These are phyloP conservation scores for Sylvilagus floridanus DNA, from an alignment of 2,797 vertebrate genomes.

Conservation along the genomic window DNA sequence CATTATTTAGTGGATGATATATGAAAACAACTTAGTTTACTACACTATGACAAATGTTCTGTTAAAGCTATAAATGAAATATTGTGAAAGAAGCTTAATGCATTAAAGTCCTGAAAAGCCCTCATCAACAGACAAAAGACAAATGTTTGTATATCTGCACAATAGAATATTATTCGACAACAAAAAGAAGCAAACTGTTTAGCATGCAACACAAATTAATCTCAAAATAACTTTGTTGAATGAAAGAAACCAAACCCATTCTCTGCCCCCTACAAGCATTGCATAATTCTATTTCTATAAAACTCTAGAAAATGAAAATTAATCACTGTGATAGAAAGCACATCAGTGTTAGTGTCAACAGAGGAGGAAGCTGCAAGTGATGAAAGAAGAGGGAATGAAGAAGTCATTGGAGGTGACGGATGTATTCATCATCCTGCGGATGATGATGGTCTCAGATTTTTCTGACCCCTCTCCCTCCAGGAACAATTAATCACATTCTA, in stretches of 20 bases:
- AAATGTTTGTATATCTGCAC: neutral
- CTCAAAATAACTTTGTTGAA: neutral
- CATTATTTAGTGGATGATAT: neutral
- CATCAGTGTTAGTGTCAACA: too few species aligned
- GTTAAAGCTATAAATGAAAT: neutral
- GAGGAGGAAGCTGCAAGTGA: neutral
- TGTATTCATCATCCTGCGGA: neutral
- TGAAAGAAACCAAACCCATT: neutral
- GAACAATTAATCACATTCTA: neutral
- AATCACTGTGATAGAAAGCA: neutral
- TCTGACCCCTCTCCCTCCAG: neutral
- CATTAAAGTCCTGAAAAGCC: neutral
- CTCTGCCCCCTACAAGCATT: neutral
- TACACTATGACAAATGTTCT: neutral
- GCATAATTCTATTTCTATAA: neutral
- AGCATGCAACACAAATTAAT: neutral
- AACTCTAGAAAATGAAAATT: constrained; percentile 7
- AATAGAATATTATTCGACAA: neutral
- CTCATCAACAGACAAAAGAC: neutral
- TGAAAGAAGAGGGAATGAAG: neutral
- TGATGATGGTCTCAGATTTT: neutral
- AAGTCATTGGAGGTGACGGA: neutral
- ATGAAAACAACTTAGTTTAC: neutral
- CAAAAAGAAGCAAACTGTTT: neutral
- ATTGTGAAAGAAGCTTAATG: neutral